Evolutionary conservation across 2,113 vertebrate genomes (phyloP).

Genomic region (Cinclus cinclus): DNA sequence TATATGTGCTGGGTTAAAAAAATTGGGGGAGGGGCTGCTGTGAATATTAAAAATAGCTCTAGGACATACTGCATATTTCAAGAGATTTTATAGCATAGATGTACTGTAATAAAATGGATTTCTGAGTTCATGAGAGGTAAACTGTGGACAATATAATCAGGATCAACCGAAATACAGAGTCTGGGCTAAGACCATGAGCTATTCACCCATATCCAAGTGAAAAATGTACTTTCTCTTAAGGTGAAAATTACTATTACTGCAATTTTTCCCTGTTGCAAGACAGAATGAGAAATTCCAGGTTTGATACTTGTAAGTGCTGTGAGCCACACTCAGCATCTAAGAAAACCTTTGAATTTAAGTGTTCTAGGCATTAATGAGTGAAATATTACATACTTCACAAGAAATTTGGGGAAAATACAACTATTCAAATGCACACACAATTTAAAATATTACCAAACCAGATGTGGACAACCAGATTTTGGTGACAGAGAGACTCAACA

Average conservation of each 20-base stretch:
- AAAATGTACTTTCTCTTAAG: neutral
- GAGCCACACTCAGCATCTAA: neutral
- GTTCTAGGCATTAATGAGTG: neutral
- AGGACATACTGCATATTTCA: neutral
- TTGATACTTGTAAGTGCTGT: neutral
- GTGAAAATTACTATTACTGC: neutral
- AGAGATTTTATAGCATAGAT: neutral
- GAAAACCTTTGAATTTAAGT: neutral
- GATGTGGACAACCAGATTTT: neutral
- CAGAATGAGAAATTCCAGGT: neutral
- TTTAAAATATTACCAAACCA: neutral
- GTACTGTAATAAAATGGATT: neutral
- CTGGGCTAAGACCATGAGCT: neutral
- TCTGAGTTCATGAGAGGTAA: neutral
- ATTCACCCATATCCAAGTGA: neutral
- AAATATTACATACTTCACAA: neutral
- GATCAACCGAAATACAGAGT: neutral
- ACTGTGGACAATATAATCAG: neutral
- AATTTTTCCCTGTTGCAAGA: neutral
- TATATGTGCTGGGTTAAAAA: neutral
- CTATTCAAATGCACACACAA: neutral
- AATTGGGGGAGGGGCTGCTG: neutral
- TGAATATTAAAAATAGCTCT: neutral
- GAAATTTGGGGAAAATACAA: neutral
- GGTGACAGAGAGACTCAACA: neutral